phyloP scores from a whole-genome alignment of 2,888 invertebrate genomes.

The Oxystoma pomonae region DNA sequence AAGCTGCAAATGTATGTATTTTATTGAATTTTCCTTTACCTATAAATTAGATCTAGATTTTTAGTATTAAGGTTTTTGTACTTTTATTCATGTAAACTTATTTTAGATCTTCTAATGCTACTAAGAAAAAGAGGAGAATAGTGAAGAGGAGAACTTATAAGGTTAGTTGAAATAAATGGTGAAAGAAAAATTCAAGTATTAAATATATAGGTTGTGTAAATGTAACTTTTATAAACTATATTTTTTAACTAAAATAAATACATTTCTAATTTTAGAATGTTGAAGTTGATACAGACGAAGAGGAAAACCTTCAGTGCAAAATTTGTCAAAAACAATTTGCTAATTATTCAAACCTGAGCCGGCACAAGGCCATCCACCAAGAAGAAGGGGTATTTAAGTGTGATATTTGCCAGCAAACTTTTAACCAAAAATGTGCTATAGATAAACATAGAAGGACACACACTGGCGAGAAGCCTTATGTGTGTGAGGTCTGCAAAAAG shows the following conservation, averaged over 20 bases:
- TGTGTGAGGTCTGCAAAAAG: constrained; percentile 5
- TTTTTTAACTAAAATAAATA: not conserved
- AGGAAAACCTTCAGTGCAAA: not conserved
- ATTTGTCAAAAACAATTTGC: not conserved
- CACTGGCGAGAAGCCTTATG: constrained; percentile 11
- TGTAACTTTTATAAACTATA: no score
- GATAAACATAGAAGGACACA: constrained; percentile 7
- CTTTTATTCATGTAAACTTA: not conserved
- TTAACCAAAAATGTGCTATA: constrained; percentile 3
- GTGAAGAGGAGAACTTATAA: not conserved
- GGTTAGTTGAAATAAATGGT: no score
- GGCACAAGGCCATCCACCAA: constrained; percentile 1
- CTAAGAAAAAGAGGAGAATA: not conserved
- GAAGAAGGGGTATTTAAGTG: constrained; percentile 8
- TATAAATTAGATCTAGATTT: not conserved
- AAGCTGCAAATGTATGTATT: not conserved
- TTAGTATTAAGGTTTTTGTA: not conserved
- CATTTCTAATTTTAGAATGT: not conserved
- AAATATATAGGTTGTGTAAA: no score
- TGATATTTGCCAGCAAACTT: constrained; percentile 3
- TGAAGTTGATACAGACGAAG: not conserved
- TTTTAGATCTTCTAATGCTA: not conserved
- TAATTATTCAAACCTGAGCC: not conserved
- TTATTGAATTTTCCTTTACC: not conserved
- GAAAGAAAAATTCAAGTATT: no score